Base-by-base conservation (phyloP, 2,888 invertebrate species). In the Pheosia tremula region DNA sequence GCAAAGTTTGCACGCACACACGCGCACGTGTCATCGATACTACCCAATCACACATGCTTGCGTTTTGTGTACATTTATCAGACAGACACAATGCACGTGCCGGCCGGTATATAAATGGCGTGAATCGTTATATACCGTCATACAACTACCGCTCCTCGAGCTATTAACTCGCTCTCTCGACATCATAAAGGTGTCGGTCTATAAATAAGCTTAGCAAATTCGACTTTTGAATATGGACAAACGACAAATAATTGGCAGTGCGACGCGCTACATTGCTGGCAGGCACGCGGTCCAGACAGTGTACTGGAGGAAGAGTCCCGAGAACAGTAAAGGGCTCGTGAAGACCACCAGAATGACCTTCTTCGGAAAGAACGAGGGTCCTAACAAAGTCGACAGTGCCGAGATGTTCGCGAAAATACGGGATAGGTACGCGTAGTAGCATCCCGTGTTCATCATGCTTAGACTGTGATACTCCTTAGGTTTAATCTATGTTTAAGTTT, bases 211-310 rank as follows among this genome's bases (percentile, higher is more conserved):
- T 54, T 4, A 24, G 36, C 11, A 11, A 10, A 45, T 56, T 56
- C 56, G 9, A 45, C n/a, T 10, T 56, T 56, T 13, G 61, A 66
- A 76, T 69, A 93, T 93, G 92, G 90, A 91, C 68, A 95, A 94
- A 75, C 89, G 91, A 75, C 87, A 88, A 59, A 85, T 97, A 82
- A 95, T 97, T 67, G 96, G 96, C 74, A 95, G 95, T 71, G 95
- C 96, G 52, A 96, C 96, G 36, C 95, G 97, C 63, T 96, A 96
- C 84, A 95, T 97, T 71, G 95, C 96, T 57, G 96, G 96, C 57
- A 95, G 96, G 65, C 95, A 96, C 78, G 96, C 96, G 1, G 95
- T 96, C 37, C 96, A 97, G 81, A 97, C 96, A 0, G 96, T 97
- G 0, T 97, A 97, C 79, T 97, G 97, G 97, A 93, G 96, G 76